Evolutionary conservation across 2,797 vertebrate genomes (phyloP).

Genomic region (Podarcis siculus): DNA sequence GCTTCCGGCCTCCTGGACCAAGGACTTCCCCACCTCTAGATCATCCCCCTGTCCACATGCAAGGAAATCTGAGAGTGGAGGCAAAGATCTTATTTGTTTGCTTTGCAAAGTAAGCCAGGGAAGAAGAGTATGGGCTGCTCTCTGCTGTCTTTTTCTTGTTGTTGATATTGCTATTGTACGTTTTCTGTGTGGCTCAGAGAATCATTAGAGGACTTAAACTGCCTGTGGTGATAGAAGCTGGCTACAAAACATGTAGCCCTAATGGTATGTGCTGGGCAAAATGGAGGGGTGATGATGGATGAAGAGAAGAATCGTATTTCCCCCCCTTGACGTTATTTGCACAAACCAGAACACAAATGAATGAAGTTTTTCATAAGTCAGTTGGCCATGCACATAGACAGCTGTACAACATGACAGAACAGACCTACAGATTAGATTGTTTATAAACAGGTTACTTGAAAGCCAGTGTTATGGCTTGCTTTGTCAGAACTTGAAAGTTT

Average conservation of each 20-base stretch:
- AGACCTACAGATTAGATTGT: slow-evolving; percentile 60
- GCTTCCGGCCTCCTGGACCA: neutral
- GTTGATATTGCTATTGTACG: slow-evolving; percentile 37
- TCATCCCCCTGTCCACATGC: neutral
- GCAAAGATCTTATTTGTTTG: neutral
- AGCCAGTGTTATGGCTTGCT: slow-evolving; percentile 49
- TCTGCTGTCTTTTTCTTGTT: slow-evolving; percentile 42
- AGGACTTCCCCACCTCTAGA: neutral
- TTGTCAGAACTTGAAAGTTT: slow-evolving; percentile 61
- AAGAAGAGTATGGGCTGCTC: slow-evolving; percentile 34
- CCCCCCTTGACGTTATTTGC: slow-evolving; percentile 62
- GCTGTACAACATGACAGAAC: slow-evolving; percentile 58
- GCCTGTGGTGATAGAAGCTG: slow-evolving; percentile 61
- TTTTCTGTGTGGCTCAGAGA: slow-evolving; percentile 30
- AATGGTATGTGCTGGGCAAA: slow-evolving; percentile 61
- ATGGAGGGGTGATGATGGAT: slow-evolving; percentile 68
- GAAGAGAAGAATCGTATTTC: slow-evolving; percentile 49
- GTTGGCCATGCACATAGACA: slow-evolving; percentile 59
- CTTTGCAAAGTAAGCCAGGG: slow-evolving; percentile 30
- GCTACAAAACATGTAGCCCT: slow-evolving; percentile 28
- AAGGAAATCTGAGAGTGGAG: rapidly evolving
- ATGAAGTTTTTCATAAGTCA: slow-evolving; percentile 47
- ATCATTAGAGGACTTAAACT: slow-evolving; percentile 43
- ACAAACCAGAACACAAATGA: slow-evolving; percentile 56
- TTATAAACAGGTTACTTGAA: slow-evolving; percentile 60